Percentiles rank a stretch among this genome's conserved stretches.
phyloP scores from a whole-genome alignment of 1,140 invertebrate species.

The Eupeodes corollae region DNA sequence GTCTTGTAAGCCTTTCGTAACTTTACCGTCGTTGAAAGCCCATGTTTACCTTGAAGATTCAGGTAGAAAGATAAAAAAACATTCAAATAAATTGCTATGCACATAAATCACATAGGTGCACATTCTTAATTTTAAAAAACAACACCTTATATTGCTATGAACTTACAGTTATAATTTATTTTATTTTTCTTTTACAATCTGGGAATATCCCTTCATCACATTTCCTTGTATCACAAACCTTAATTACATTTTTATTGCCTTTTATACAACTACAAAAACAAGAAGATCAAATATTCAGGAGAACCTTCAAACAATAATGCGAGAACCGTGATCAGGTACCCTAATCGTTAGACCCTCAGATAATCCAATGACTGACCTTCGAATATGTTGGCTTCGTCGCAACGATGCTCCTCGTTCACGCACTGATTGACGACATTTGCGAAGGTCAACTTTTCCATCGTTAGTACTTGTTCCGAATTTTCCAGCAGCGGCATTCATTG shows the following conservation, averaged over 20 bases:
- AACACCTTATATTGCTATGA: no score
- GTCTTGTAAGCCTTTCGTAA: no score
- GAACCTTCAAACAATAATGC: constrained; percentile 14
- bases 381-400: constrained; percentile 20
- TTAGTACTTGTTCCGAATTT: constrained; percentile 13
- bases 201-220: no score
- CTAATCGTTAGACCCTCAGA: constrained; percentile 8
- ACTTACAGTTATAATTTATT: no score
- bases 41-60: no score
- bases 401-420: constrained; percentile 21
- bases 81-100: no score
- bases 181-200: no score
- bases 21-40: no score
- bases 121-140: no score
- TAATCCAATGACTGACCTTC: constrained; percentile 19
- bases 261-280: neutral
- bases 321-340: constrained; percentile 12
- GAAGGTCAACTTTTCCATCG: constrained; percentile 9
- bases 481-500: constrained; percentile 35
- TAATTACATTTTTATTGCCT: constrained; percentile 11
- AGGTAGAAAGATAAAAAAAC: no score
- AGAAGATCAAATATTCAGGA: constrained; percentile 8
- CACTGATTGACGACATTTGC: constrained; percentile 24
- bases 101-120: no score
- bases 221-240: constrained; percentile 11